Conservation (phyloP, 2,113 vertebrate species). For the Struthidea cinerea region DNA sequence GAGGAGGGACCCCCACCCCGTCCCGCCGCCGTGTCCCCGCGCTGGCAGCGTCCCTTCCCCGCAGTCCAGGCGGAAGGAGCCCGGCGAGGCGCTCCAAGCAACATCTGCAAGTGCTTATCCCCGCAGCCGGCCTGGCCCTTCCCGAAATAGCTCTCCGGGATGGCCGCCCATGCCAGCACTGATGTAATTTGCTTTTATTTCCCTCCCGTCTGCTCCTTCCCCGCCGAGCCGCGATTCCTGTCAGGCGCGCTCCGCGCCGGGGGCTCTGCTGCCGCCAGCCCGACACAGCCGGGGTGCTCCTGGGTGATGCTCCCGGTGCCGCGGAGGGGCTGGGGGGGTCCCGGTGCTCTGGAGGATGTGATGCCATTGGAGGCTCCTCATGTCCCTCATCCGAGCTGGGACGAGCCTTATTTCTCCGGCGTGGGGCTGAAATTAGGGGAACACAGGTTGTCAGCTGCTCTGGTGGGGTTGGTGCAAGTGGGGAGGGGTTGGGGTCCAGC, state of each 20-base stretch:
- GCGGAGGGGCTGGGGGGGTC: background rate
- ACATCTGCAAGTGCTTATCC: conserved; percentile 64
- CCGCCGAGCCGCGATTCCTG: background rate
- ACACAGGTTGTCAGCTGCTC: fast-evolving
- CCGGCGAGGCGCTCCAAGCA: background rate
- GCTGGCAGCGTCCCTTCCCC: background rate
- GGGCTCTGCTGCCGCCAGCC: background rate
- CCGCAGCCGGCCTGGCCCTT: conserved; percentile 42
- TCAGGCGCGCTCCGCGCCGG: background rate
- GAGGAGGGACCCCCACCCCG: background rate
- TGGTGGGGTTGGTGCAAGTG: fast-evolving
- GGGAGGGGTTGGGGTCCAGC: fast-evolving
- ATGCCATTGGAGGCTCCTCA: fast-evolving
- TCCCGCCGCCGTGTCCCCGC: fast-evolving
- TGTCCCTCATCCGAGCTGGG: fast-evolving
- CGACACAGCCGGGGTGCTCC: background rate
- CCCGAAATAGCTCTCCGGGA: conserved; percentile 64
- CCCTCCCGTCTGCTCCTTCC: conserved; percentile 37
- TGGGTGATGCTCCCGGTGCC: fast-evolving
- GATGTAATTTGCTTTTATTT: conserved; percentile 71
- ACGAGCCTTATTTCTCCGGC: fast-evolving
- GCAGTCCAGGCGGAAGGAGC: background rate
- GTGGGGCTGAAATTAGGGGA: fast-evolving
- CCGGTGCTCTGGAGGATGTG: fast-evolving
- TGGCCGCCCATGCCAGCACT: conserved; percentile 58